Base-by-base conservation (phyloP, 2,888 invertebrate genomes). In the Drosophila kanekoi region DNA sequence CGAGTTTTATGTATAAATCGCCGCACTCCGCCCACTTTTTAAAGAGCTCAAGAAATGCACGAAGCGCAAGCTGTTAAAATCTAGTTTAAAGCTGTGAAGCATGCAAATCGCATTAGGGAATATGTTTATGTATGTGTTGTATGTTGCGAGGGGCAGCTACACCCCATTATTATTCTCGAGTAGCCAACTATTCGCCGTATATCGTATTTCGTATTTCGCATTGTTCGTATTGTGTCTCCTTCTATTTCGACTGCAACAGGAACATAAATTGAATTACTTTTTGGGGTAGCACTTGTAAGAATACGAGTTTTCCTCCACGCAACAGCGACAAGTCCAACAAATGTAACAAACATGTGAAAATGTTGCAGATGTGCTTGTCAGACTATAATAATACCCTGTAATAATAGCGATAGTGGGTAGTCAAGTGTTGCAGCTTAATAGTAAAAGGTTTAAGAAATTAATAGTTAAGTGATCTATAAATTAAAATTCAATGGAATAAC, bases 221-320 rank as follows among this genome's bases (percentile, higher is more conserved):
- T 37, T 45, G n/a, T n/a, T n/a, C n/a, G n/a, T n/a, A n/a, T 37
- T 33, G 59, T 54, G n/a, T 72, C 23, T 35, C 49, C 37, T 8
- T 28, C 28, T 8, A 8, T 2, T 28, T 28, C 48, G 40, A 44
- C 52, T 33, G 37, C 57, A 74, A 65, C 53, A 65, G 37, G 43
- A 54, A 58, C 57, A 66, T 66, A 74, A 74, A 74, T 74, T 78
- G 79, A 78, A 74, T 74, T 74, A 78, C 74, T 58, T 73, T 77
- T 72, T 58, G 66, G 79, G 60, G 57, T 66, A 58, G 57, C 61
- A 66, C 53, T 73, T 74, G 78, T 45, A 72, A 43, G 57, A 59
- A 77, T 56, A 48, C 52, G 47, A 77, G 33, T 52, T 43, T 13
- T 45, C 37, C 56, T 40, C 23, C 43, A 33, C 35, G 35, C 45